Evolutionary conservation across 2,888 invertebrate genomes (phyloP), one percentile per base, ranked within the genome.

Genomic region (Diaprepes abbreviatus): DNA sequence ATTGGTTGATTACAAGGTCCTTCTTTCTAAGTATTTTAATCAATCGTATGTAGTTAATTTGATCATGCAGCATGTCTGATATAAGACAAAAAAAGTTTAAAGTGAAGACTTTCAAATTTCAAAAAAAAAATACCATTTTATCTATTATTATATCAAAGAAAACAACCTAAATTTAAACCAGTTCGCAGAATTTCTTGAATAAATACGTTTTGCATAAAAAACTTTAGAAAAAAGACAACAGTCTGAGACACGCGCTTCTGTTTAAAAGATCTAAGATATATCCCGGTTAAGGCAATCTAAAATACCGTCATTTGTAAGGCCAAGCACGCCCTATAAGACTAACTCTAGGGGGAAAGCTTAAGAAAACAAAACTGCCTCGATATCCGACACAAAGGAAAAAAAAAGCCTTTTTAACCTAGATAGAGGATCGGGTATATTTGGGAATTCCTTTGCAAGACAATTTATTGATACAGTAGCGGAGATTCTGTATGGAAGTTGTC

Each of bases 291-390:
- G 17, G 52, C 50, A 52, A 59, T 59, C 66, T 59, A 19, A 24
- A 50, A 45, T 40, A 19, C 50, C 58, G 40, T 35, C 66, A 66
- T 66, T 66, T 66, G 66, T 66, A 66, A 59, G 66, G 59, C 33
- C 12, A 28, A 12, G 40, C 66, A 59, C 59, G 66, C 59, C 54
- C 35, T 12, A 35, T 12, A 54, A 36, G 36, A n/a, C 35, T 50
- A 50, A 45, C 35, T 24, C 63, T 54, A 40, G 54, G 54, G 63
- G 63, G 38, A 40, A 35, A 63, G 45, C 54, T 52, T 63, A 63
- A 28, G 63, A 54, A 63, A 65, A 65, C 65, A 65, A 55, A 65
- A 28, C 65, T 40, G 21, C 21, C 45, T 55, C 33, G 21, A 43
- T 55, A 52, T 65, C 35, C 55, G 31, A 31, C 24, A 55, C 55